Evolutionary conservation across 2,888 invertebrate species (phyloP).

Genomic region (Nomada ferruginata): DNA sequence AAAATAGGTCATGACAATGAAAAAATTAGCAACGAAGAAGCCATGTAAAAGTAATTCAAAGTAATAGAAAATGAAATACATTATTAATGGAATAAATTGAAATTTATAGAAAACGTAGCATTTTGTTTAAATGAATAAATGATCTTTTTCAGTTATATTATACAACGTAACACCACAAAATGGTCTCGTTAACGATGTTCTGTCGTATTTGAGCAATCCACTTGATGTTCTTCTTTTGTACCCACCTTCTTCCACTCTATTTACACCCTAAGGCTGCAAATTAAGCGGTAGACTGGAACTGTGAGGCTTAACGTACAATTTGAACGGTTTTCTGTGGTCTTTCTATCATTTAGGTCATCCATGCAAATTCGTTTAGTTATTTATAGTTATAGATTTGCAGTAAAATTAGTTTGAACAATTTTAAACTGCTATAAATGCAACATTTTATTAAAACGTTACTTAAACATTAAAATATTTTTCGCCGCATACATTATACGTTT

Average conservation of each 20-base stretch:
- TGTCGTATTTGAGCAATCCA: conserved; percentile 1
- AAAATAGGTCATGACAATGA: too few species aligned
- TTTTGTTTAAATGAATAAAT: too few species aligned
- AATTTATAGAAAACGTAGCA: too few species aligned
- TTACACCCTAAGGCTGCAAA: conserved; percentile 38
- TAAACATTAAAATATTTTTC: too few species aligned
- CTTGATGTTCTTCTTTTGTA: conserved; percentile 6
- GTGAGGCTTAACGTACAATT: neutral
- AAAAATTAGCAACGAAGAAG: too few species aligned
- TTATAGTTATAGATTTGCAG: neutral
- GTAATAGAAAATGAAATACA: too few species aligned
- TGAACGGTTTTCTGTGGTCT: neutral
- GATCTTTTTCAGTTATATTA: too few species aligned
- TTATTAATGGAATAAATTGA: too few species aligned
- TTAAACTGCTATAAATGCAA: neutral
- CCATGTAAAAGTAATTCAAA: too few species aligned
- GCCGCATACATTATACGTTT: too few species aligned
- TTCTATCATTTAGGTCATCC: conserved; percentile 4
- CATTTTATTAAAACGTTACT: too few species aligned
- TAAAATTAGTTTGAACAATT: neutral
- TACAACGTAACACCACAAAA: neutral
- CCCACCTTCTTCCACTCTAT: conserved; percentile 43
- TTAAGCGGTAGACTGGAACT: conserved; percentile 39
- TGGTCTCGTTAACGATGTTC: neutral
- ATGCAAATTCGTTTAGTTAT: neutral